Evolutionary conservation across 1,140 invertebrate species (phyloP), one percentile per base, ranked within the genome.

Genomic region (Drosophila sturtevanti): DNA sequence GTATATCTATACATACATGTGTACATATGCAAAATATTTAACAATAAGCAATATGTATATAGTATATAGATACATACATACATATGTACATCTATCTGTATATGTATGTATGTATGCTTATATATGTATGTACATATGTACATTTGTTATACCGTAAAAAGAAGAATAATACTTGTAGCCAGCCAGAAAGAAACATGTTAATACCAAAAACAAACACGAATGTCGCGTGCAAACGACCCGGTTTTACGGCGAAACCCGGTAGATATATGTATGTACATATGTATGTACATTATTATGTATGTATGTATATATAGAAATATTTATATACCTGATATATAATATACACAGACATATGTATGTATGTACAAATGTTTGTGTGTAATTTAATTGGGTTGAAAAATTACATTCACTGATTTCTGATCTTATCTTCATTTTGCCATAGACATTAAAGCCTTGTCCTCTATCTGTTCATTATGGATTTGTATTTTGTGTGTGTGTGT

Each of bases 101-200:
- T n/a, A n/a, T 31, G 27, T 35, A 5, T 48, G 41, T 54, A 56
- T 41, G 67, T 21, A 66, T 41, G 41, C 18, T 38, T 55, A 11
- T 75, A 54, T 63, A 22, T 63, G 56, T 41, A 41, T 34, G 52
- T 48, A 80, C 72, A 61, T 55, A 63, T 55, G 37, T 35, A 62
- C 14, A 70, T 73, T 51, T 63, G 63, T 67, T 63, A 35, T 63
- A 38, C 59, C 59, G 44, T 54, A 37, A 63, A 63, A 54, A 24
- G 38, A 38, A 48, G 59, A 48, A 44, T 44, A 48, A 34, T 68
- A 68, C 48, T 58, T 67, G 67, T 58, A 72, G 38, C 61, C 22
- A 62, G n/a, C n/a, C n/a, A n/a, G n/a, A n/a, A n/a, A n/a, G 14
- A 59, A 54, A 48, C 52, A 68, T 74, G 63, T 65, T 74, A 74